Conservation (phyloP, 2,888 invertebrate species). For the Drosophila kambysellisi region DNA sequence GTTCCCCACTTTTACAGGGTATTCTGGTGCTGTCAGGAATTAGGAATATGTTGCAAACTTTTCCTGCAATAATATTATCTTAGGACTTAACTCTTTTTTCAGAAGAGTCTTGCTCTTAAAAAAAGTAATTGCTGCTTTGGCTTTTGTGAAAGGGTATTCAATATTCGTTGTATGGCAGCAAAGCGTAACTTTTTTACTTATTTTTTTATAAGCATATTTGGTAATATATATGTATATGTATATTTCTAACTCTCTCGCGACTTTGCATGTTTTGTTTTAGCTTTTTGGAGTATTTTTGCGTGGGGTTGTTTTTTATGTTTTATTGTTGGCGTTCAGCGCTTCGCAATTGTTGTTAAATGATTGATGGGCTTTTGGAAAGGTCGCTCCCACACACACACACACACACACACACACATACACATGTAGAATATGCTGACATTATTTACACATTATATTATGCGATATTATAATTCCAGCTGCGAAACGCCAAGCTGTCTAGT, state of each 20-base stretch:
- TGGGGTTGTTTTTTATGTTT: conserved; percentile 52
- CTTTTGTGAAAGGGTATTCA: conserved; percentile 15
- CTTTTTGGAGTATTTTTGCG: conserved; percentile 30
- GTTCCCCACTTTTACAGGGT: background rate
- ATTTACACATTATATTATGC: conserved; percentile 66
- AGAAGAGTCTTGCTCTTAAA: background rate
- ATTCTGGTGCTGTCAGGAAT: background rate
- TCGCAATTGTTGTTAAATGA: conserved; percentile 71
- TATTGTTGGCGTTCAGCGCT: conserved; percentile 65
- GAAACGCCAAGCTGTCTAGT: conserved; percentile 69
- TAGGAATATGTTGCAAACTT: background rate
- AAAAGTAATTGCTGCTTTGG: background rate
- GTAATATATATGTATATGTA: conserved; percentile 58
- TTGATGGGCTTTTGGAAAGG: conserved; percentile 67
- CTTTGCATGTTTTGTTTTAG: conserved; percentile 36
- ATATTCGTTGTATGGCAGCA: background rate
- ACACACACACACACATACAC: conserved; percentile 28
- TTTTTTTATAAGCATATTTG: conserved; percentile 61
- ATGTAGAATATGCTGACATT: conserved; percentile 37
- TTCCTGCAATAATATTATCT: accelerated
- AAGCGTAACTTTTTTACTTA: background rate
- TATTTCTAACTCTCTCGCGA: conserved; percentile 46
- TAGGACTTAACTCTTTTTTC: no score
- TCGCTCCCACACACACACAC: conserved; percentile 46
- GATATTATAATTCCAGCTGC: conserved; percentile 58